phyloP scores from a whole-genome alignment of 2,113 vertebrate genomes.

The Actinemys pallida region DNA sequence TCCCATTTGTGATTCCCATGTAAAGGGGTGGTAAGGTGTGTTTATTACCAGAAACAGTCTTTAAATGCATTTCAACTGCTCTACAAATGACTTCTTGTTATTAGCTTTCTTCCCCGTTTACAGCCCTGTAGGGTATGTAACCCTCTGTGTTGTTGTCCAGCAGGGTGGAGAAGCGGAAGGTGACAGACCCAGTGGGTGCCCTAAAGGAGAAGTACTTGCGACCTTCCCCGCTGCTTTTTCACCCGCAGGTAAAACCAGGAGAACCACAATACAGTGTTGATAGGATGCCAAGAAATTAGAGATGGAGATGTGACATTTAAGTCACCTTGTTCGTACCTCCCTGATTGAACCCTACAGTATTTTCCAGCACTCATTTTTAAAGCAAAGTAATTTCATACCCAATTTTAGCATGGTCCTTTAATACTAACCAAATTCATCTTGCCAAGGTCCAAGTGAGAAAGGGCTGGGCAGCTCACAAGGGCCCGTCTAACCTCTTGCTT shows the following conservation, averaged over 20 bases:
- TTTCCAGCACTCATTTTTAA: neutral
- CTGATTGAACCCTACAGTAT: rapidly evolving
- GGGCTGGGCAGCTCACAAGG: rapidly evolving
- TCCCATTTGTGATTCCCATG: rapidly evolving
- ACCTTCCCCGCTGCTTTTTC: slow-evolving; percentile 93
- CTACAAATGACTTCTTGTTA: rapidly evolving
- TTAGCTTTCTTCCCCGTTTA: neutral
- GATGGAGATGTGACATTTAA: neutral
- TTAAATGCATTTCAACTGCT: rapidly evolving
- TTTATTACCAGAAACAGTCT: neutral
- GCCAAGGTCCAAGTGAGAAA: neutral
- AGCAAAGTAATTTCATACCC: rapidly evolving
- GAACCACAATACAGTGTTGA: rapidly evolving
- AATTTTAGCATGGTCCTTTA: neutral
- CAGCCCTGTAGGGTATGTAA: slow-evolving; percentile 86
- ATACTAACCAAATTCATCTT: neutral
- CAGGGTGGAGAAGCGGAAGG: slow-evolving; percentile 99
- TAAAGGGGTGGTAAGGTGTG: rapidly evolving
- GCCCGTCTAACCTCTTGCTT: neutral
- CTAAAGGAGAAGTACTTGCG: slow-evolving; percentile 98
- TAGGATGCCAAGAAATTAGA: neutral
- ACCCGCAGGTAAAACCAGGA: slow-evolving; percentile 90
- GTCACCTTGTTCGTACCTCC: neutral
- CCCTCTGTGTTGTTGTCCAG: slow-evolving; percentile 97
- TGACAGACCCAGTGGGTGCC: slow-evolving; percentile 94